A percentile compares a stretch with the other conserved stretches of the same genome.
Evolutionary conservation across 1,140 invertebrate genomes (phyloP).

Genomic region (Drosophila funebris): DNA sequence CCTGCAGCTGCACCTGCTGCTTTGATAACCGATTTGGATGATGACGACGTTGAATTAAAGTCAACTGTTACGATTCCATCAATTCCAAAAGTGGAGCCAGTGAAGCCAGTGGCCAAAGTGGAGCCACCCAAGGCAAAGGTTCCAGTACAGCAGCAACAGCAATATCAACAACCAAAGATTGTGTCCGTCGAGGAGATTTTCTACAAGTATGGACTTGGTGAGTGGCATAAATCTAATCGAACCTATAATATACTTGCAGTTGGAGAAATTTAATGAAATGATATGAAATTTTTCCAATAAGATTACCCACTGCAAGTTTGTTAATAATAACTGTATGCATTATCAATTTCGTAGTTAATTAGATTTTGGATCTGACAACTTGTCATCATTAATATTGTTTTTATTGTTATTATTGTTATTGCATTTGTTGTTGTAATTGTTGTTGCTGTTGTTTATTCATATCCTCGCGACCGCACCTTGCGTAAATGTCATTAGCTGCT

Average conservation of each 20-base stretch:
- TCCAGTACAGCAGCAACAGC: slow-evolving; percentile 23
- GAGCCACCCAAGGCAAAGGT: slow-evolving; percentile 21
- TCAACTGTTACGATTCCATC: slow-evolving; percentile 36
- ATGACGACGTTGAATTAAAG: slow-evolving; percentile 53
- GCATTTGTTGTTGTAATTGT: slow-evolving; percentile 1
- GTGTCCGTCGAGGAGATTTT: slow-evolving; percentile 83
- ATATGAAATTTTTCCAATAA: neutral
- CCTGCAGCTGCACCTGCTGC: slow-evolving; percentile 42
- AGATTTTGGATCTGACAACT: slow-evolving; percentile 44
- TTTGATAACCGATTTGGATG: slow-evolving; percentile 73
- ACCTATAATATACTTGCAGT: neutral
- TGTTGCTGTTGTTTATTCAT: slow-evolving; percentile 12
- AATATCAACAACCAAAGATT: slow-evolving; percentile 69
- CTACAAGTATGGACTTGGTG: slow-evolving; percentile 80
- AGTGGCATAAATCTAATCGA: slow-evolving; percentile 36
- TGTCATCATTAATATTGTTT: slow-evolving; percentile 28
- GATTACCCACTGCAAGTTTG: slow-evolving; percentile 3
- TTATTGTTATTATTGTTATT: slow-evolving; percentile 17
- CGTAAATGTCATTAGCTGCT: slow-evolving; percentile 4
- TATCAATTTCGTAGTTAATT: slow-evolving; percentile 54
- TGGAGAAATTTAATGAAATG: neutral
- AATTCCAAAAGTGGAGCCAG: slow-evolving; percentile 42
- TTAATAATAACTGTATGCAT: neutral
- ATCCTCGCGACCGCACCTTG: slow-evolving; percentile 42
- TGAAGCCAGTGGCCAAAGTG: slow-evolving; percentile 15